Conservation (phyloP, 2,113 vertebrate genomes). For the Lagopus leucura region DNA sequence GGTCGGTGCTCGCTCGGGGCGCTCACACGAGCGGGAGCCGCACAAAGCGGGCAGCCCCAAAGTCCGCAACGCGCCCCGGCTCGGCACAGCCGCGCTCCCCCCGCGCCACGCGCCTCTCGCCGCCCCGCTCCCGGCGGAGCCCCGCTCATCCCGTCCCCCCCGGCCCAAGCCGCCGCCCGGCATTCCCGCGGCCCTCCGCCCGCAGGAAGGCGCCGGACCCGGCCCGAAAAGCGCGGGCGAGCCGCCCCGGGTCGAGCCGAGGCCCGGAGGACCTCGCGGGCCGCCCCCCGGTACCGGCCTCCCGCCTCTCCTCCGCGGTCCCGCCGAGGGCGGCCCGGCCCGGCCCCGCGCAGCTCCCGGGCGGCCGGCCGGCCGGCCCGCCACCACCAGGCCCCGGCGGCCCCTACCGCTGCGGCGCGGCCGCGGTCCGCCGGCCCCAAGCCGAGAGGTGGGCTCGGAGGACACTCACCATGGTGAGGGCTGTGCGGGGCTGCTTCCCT, state of each 20-base stretch:
- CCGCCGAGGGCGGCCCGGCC: not conserved
- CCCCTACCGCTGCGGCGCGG: conserved; percentile 5
- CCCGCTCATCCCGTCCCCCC: not conserved
- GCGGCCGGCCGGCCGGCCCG: not conserved
- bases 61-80: not conserved
- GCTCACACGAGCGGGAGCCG: accelerated
- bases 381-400: conserved; percentile 53
- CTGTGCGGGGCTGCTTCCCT: conserved; percentile 57
- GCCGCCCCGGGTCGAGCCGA: not conserved
- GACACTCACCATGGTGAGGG: conserved; percentile 64
- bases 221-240: not conserved
- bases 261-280: not conserved
- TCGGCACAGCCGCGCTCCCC: not conserved
- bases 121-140: not conserved
- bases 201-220: not conserved
- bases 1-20: not conserved
- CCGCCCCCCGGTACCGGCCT: not conserved
- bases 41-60: not conserved
- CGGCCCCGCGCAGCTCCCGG: not conserved
- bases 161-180: not conserved
- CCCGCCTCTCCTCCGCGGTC: not conserved
- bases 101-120: not conserved
- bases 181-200: not conserved
- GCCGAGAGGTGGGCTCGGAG: not conserved
- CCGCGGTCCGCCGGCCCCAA: not conserved